Base-by-base conservation (phyloP, 2,888 invertebrate genomes). In the Malacosoma neustria region DNA sequence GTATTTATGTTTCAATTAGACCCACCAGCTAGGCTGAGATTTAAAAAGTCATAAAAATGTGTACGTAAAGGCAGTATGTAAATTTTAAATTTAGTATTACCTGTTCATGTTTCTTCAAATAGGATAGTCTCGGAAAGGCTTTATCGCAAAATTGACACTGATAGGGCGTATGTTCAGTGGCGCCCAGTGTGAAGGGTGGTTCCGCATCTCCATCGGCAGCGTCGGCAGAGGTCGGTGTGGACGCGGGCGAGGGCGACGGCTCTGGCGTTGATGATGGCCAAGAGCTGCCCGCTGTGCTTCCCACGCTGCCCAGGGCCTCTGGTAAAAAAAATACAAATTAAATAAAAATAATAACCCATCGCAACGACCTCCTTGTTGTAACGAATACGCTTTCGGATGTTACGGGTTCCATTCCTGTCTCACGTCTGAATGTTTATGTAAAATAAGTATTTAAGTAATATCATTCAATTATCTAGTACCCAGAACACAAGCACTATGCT, bases 71-170 rank as follows among this genome's bases (percentile, higher is more conserved):
- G n/a, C n/a, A n/a, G n/a, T n/a, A n/a, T n/a, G n/a, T n/a, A n/a
- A n/a, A n/a, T n/a, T n/a, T n/a, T n/a, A n/a, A n/a, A n/a, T n/a
- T n/a, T n/a, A n/a, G 22, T 22, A 22, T 22, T 76, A 96, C 96
- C 93, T 96, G 96, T 80, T 96, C 95, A 88, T 96, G 96, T 80
- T 95, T 93, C 84, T 95, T 95, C 56, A 96, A 89, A 72, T 94
- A 93, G 47, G 93, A 93, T 50, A 93, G 91, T 53, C 95, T 89
- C 11, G 95, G 93, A 81, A 96, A 96, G 50, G 95, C 94, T 74
- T 95, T 93, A 67, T 96, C 94, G 87, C 96, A 97, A 87, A 94
- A 96, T 79, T 93, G 93, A 82, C 96, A 96, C 65, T 93, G 92
- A 88, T 95, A 94, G 44, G 95, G 95, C 49, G 95, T 93, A 72